These are phyloP conservation scores for Drosophila rhopaloa DNA, from an alignment of 1,140 invertebrate genomes.

Conservation along the genomic window DNA sequence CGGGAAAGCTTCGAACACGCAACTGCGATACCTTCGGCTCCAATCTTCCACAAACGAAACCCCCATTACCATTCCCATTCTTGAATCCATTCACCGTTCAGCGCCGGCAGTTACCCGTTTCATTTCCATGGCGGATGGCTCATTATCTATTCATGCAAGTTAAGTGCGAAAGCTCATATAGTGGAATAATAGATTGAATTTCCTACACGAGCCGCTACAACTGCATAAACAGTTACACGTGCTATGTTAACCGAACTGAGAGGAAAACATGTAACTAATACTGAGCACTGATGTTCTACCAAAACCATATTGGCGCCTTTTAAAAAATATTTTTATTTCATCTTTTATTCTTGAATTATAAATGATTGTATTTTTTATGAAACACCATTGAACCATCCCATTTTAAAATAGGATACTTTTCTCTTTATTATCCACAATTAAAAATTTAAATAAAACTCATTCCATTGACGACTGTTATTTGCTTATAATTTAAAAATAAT, in stretches of 20 bases:
- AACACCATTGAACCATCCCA: too few species aligned
- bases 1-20: conserved; percentile 39
- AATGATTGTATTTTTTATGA: too few species aligned
- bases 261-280: conserved; percentile 56
- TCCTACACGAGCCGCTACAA: conserved; percentile 53
- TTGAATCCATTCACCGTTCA: conserved; percentile 14
- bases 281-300: too few species aligned
- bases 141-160: conserved; percentile 81
- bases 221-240: conserved; percentile 66
- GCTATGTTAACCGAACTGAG: conserved; percentile 11
- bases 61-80: conserved; percentile 16
- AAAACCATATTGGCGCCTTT: too few species aligned
- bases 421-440: too few species aligned
- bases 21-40: conserved; percentile 29
- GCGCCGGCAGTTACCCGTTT: conserved; percentile 6
- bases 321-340: too few species aligned
- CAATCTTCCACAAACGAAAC: conserved; percentile 1
- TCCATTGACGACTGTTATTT: too few species aligned
- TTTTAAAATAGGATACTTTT: too few species aligned
- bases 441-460: too few species aligned
- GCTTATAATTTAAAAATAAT: too few species aligned
- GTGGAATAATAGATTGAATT: conserved; percentile 80
- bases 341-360: too few species aligned
- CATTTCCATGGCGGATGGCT: conserved; percentile 26
- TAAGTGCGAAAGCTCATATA: conserved; percentile 81